Evolutionary conservation across 2,888 invertebrate species (phyloP), one percentile per base, ranked within the genome.

Genomic region (Thymelicus sylvestris): DNA sequence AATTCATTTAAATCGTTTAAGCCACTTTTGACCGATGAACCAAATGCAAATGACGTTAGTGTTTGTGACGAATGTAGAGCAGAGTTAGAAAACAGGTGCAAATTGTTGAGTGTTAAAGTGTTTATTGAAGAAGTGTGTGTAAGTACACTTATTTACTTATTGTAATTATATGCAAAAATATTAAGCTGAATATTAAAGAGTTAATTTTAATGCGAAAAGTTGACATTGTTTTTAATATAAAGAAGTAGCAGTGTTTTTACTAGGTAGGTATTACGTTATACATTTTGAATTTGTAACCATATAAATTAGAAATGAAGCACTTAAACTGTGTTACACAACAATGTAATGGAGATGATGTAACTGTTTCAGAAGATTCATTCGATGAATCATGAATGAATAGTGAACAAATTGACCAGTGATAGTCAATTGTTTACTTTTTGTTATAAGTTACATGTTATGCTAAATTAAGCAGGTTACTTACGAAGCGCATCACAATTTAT

Each of bases 1-100:
- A 70, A 70, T 65, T 59, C 65, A 70, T 60, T 70, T 57, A 65
- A 70, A 64, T 47, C 48, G 24, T 19, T 64, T 64, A 59, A 69
- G 19, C 31, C 39, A 48, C 59, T 69, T 64, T 69, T 63, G 47
- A 38, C 57, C 39, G 41, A 31, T 38, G 64, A 52, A 6, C 4
- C 10, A 55, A 10, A 55, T 19, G 39, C 6, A 63, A 67, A 52
- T 67, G 13, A 48, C 2, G 6, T 38, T 47, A n/a, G 38, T 64
- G 31, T 67, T 60, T 61, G 61, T 50, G 1, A 55, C 12, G n/a
- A 55, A 55, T 52, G 19, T 52, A 52, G 50, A 19, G 50, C 50
- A 15, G 15, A 15, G 15, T 52, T 19, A 52, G 19, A 19, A 44
- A 52, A 55, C 24, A 55, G 55, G 24, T 24, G 55, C 8, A 12